Conservation (phyloP, 2,888 invertebrate genomes). For the Cephus sareptanus region DNA sequence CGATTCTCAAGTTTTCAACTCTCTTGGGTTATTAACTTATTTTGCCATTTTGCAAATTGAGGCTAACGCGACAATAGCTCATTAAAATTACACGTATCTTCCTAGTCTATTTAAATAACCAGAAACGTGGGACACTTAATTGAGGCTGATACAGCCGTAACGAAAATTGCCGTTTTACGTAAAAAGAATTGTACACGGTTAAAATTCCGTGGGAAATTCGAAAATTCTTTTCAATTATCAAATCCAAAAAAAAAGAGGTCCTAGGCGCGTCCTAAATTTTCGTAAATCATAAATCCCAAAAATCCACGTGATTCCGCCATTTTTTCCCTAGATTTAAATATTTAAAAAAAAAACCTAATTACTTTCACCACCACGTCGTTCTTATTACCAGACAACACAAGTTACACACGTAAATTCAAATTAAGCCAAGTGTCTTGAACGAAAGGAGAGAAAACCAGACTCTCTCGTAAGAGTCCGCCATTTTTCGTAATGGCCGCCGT, state of each 20-base stretch:
- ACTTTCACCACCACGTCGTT: not conserved
- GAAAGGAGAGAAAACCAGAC: not conserved
- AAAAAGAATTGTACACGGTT: not conserved
- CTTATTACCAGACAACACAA: not conserved
- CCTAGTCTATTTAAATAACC: not conserved
- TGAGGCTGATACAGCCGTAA: not conserved
- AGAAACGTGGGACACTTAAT: not conserved
- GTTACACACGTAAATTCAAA: conserved; percentile 29
- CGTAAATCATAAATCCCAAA: not conserved
- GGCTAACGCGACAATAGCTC: not conserved
- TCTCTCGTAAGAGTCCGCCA: not conserved
- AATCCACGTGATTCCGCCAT: not conserved
- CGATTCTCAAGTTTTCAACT: not conserved
- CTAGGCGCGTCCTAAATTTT: not conserved
- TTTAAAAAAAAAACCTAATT: not conserved
- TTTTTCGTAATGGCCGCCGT: not conserved
- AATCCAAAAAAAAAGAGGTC: not conserved
- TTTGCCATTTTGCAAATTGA: not conserved
- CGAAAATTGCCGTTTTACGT: not conserved
- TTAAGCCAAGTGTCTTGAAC: conserved; percentile 24
- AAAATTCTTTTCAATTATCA: not conserved
- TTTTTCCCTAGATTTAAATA: not conserved
- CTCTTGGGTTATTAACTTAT: no score
- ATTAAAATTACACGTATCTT: not conserved
- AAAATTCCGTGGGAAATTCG: not conserved